phyloP scores from a whole-genome alignment of 2,113 vertebrate species.

The Scomber japonicus region DNA sequence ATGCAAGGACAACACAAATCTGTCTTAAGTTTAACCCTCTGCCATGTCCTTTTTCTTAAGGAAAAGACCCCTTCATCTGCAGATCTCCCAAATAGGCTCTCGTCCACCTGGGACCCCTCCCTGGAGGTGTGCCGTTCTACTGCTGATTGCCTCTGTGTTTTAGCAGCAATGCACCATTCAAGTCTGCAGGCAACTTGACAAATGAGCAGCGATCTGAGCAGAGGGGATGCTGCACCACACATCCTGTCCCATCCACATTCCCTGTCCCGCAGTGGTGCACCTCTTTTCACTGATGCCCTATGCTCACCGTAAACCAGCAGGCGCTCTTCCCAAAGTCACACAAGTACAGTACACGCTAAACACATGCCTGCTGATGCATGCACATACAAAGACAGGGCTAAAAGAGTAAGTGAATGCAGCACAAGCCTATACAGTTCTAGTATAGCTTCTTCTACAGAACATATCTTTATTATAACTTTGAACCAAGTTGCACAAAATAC shows the following conservation, averaged over 20 bases:
- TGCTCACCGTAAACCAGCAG: conserved; percentile 42
- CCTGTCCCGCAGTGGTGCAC: conserved; percentile 76
- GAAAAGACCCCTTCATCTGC: conserved; percentile 56
- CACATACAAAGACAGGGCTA: background rate
- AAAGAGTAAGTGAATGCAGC: background rate
- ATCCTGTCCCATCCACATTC: conserved; percentile 74
- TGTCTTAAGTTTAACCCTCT: conserved; percentile 24
- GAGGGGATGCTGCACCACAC: conserved; percentile 83
- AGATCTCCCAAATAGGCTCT: conserved; percentile 66
- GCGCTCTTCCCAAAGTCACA: conserved; percentile 57
- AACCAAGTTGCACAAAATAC: background rate
- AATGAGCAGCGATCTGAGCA: conserved; percentile 84
- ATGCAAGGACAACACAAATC: background rate
- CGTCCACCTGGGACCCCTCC: conserved; percentile 78
- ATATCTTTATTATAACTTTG: background rate
- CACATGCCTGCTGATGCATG: conserved; percentile 9
- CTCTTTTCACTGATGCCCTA: conserved; percentile 59
- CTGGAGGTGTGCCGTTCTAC: conserved; percentile 71
- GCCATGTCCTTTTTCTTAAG: background rate
- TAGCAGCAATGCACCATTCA: conserved; percentile 88
- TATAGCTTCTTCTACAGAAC: background rate
- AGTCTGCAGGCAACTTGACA: conserved; percentile 86
- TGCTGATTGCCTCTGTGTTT: conserved; percentile 79
- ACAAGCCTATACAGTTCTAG: background rate
- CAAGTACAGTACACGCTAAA: conserved; percentile 22